Conservation (phyloP, 2,888 invertebrate genomes). For the Ectemnius cavifrons region DNA sequence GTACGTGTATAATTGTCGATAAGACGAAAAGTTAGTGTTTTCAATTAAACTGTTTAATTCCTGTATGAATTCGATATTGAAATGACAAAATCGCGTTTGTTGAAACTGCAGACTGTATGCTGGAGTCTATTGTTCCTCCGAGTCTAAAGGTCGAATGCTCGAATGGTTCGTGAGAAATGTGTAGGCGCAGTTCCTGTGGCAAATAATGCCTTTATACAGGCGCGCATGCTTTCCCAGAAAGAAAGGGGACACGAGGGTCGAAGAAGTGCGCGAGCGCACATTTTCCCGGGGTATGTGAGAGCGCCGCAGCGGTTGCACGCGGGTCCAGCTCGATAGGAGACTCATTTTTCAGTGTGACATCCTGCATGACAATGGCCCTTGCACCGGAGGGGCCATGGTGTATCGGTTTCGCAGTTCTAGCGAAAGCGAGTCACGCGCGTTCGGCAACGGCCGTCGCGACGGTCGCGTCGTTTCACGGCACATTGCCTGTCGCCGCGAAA, state of each 20-base stretch:
- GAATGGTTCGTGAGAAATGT: too few relatives aligned
- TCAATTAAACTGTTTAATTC: too few relatives aligned
- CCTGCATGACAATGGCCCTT: slow-evolving; percentile 60
- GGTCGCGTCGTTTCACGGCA: slow-evolving; percentile 61
- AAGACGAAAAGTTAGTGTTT: too few relatives aligned
- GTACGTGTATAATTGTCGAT: too few relatives aligned
- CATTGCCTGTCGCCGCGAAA: slow-evolving; percentile 49
- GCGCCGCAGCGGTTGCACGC: slow-evolving; percentile 6
- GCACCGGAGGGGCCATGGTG: slow-evolving; percentile 4
- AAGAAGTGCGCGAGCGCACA: slow-evolving; percentile 11
- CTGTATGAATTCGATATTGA: too few relatives aligned
- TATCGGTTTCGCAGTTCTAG: slow-evolving; percentile 53
- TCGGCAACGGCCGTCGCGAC: slow-evolving; percentile 19
- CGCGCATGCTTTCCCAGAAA: background rate
- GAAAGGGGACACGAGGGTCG: slow-evolving; percentile 8
- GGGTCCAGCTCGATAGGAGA: slow-evolving; percentile 29
- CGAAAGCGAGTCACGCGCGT: slow-evolving; percentile 34
- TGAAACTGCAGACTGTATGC: too few relatives aligned
- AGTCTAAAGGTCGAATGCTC: too few relatives aligned
- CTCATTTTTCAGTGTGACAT: slow-evolving; percentile 53
- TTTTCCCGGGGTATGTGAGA: background rate
- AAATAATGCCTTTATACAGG: too few relatives aligned
- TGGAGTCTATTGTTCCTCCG: too few relatives aligned
- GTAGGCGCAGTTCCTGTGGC: too few relatives aligned
- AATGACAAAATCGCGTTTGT: too few relatives aligned